Base-by-base conservation (phyloP, 1,140 invertebrate genomes). In the Lanistes nyassanus region DNA sequence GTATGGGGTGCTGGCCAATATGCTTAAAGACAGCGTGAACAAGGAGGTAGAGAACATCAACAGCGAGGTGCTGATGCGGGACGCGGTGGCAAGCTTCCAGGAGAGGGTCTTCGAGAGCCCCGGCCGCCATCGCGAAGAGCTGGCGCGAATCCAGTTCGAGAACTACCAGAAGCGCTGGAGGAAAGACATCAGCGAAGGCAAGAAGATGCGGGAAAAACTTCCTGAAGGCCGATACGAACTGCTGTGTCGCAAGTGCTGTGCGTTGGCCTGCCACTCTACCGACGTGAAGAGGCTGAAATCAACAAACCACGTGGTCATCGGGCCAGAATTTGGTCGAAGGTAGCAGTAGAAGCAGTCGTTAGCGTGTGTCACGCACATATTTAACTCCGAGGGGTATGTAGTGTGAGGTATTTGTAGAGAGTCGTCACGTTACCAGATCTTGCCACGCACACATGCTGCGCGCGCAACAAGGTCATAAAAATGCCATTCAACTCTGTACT, bases 11-110 rank as follows among this genome's bases (percentile, higher is more conserved):
- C 23, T 86, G n/a, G 79, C 79, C 6, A 68, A 55, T 19, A 51
- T 62, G 29, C 73, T 75, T 7, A 73, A 69, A 16, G 76, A 72
- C n/a, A 77, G 66, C 31, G 80, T 76, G 7, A 73, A 81, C 62
- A 82, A 82, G 67, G 85, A 86, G 69, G 74, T 82, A 64, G 37
- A 80, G 29, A 86, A 86, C 69, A 69, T 80, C 16, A 78, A 82
- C 42, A 68, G 83, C 34, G 85, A 86, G 75, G 23, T 62, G 16
- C 79, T 84, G 77, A 85, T 85, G 84, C 77, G 79, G 16, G 72
- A 82, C 62, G 85, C 85, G 2, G 81, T 86, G 2, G 23, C 29
- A 0, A 39, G 65, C 6, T 69, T 83, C 31, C 76, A 79, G 42
- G 34, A 58, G 29, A 34, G 67, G n/a, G 70, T 62, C 31, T 53